Percentiles rank a stretch among this genome's conserved stretches.
Conservation (phyloP, 2,888 invertebrate genomes). For the Eupithecia inturbata region DNA sequence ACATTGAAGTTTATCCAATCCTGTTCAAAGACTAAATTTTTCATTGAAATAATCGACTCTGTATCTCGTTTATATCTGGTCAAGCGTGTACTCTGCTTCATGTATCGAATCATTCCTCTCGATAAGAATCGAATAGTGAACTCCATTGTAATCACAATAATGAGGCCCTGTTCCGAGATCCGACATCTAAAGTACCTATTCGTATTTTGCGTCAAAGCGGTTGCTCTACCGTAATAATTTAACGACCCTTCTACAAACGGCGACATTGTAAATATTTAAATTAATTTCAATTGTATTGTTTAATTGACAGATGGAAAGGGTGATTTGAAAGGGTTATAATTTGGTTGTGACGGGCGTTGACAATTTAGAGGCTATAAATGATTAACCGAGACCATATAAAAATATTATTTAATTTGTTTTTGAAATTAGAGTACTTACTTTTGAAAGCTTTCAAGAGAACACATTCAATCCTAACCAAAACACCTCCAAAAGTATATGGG, state of each 20-base stretch:
- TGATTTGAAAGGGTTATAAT: conserved; percentile 19
- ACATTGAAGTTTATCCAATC: too few relatives aligned
- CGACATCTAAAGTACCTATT: conserved; percentile 18
- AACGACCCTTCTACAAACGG: conserved; percentile 37
- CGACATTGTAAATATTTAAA: conserved; percentile 41
- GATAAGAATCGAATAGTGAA: conserved; percentile 13
- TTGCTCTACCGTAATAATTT: conserved; percentile 42
- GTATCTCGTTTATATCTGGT: neutral
- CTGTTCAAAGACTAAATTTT: too few relatives aligned
- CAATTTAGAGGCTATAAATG: conserved; percentile 10
- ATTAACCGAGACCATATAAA: neutral
- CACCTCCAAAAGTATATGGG: too few relatives aligned
- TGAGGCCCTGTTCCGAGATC: conserved; percentile 5
- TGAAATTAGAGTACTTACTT: neutral
- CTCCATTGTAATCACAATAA: conserved; percentile 11
- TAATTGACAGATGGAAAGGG: conserved; percentile 33
- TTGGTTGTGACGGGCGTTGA: conserved; percentile 7
- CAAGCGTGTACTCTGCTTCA: neutral
- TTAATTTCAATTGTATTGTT: conserved; percentile 43
- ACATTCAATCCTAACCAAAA: neutral
- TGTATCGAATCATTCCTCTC: neutral
- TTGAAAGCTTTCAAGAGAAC: neutral
- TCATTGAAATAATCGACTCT: conserved; percentile 1
- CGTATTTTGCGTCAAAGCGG: conserved; percentile 39
- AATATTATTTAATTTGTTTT: neutral